phyloP scores from a whole-genome alignment of 1,140 invertebrate species.

The Reticulitermes speratus region DNA sequence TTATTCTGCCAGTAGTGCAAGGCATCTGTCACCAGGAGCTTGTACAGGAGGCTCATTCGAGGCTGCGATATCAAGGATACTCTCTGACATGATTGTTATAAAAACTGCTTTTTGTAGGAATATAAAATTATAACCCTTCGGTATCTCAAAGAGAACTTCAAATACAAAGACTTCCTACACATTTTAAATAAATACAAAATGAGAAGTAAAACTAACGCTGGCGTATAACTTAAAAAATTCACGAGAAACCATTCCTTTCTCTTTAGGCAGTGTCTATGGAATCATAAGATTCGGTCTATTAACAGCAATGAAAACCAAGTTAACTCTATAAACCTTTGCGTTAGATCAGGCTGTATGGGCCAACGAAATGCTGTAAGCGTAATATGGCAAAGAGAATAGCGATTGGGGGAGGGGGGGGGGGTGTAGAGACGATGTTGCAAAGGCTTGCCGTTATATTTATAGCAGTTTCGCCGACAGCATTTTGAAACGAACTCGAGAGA shows the following conservation, averaged over 20 bases:
- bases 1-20: too few relatives aligned
- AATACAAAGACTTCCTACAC: too few relatives aligned
- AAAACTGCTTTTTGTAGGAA: too few relatives aligned
- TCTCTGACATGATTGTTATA: too few relatives aligned
- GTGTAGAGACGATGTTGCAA: not conserved
- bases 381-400: not conserved
- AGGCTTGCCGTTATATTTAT: constrained; percentile 12
- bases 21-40: too few relatives aligned
- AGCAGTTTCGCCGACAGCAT: constrained; percentile 12
- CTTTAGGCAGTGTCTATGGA: not conserved
- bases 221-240: too few relatives aligned
- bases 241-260: not conserved
- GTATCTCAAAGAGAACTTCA: too few relatives aligned
- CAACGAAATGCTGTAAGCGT: not conserved
- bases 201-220: too few relatives aligned
- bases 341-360: not conserved
- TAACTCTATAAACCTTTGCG: not conserved
- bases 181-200: too few relatives aligned
- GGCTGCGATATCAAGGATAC: too few relatives aligned
- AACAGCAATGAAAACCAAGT: not conserved
- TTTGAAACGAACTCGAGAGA: constrained; percentile 8
- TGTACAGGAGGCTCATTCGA: too few relatives aligned
- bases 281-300: not conserved
- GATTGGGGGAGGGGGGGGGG: not conserved
- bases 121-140: too few relatives aligned